Evolutionary conservation across 2,113 vertebrate species (phyloP), one percentile per base, ranked within the genome.

Genomic region (Ameiurus melas): DNA sequence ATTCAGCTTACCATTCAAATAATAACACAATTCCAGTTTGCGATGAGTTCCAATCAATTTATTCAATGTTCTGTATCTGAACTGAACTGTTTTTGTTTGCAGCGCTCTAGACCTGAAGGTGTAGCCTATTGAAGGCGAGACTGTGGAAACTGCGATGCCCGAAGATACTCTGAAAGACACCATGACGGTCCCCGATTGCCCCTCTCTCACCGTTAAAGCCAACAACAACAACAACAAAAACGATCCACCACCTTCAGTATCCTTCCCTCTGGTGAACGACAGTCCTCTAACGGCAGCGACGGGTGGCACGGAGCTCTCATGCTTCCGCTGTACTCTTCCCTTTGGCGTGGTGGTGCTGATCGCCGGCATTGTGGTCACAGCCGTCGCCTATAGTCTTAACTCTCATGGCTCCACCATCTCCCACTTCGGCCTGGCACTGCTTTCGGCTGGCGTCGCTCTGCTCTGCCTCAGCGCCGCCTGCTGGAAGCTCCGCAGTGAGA

Each of bases 351-450:
- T 99, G 71, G 96, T 99, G 85, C 96, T 99, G n/a, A 98, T 99
- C 5, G 95, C 97, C 0, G 98, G 98, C 20, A 88, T 96, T 0
- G 98, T 98, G 91, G 98, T 99, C 89, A 99, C 98, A 0, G 96
- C 97, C 0, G 98, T 99, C 87, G 98, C 98, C 0, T 99, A 99
- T 94, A 98, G 96, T 95, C 99, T 99, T 95, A 99, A 99, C 89
- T 97, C 98, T 0, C 98, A 99, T 0, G 98, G 98, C 9, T 99
- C 98, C 51, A 97, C 97, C 94, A 99, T 99, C 95, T 99, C 98
- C 0, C 97, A 98, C 89, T 94, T 99, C 0, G 98, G 98, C 62
- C 94, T 99, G 92, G 96, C 97, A 88, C 95, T 99, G 22, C 94
- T 99, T 47, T 97, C 96, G 0, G 95, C 94, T 0, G 98, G 98